Evolutionary conservation across 1,140 invertebrate genomes (phyloP), one percentile per base, ranked within the genome.

Genomic region (Conus ventricosus): DNA sequence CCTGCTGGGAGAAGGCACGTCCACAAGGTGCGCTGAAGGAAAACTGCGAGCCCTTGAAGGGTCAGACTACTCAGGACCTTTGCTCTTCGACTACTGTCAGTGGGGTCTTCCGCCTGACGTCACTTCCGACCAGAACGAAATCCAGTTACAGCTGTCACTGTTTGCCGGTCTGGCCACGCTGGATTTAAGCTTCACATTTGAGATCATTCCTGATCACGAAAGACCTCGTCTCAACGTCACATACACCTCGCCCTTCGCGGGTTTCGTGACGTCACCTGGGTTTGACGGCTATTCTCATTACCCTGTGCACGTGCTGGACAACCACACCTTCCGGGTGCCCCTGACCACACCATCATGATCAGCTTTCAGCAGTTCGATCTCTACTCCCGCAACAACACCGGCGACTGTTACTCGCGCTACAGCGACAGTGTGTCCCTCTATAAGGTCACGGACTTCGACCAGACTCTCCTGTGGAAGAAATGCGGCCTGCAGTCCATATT

Each of bases 351-450:
- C 17, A 87, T 87, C 53, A 87, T 87, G 85, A 80, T 87, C 85
- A 78, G 85, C 85, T 87, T 87, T n/a, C 85, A 87, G 85, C 85
- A 87, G 71, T 87, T 87, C 25, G 85, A 87, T n/a, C 51, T 87
- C 6, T 54, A 80, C 75, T 87, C 85, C 17, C 51, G 71, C 85
- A 87, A 87, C 85, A 86, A 75, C 27, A 75, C 57, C 53, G 23
- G 51, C 15, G 71, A n/a, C 54, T 87, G 85, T 54, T 25, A 53
- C 84, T 67, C 57, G 39, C 57, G 27, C 13, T 17, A 53, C 51
- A 57, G 54, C 6, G 85, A 87, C 71, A 87, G 71, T 54, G 85
- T 87, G 39, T 87, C 85, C 10, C 71, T 87, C 51, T 87, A 25
- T 17, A n/a, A 75, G 27, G 80, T 75, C 63, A 80, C 53, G 1